These are phyloP conservation scores for Syngnathus acus DNA, from an alignment of 2,797 vertebrate genomes.

Conservation along the genomic window DNA sequence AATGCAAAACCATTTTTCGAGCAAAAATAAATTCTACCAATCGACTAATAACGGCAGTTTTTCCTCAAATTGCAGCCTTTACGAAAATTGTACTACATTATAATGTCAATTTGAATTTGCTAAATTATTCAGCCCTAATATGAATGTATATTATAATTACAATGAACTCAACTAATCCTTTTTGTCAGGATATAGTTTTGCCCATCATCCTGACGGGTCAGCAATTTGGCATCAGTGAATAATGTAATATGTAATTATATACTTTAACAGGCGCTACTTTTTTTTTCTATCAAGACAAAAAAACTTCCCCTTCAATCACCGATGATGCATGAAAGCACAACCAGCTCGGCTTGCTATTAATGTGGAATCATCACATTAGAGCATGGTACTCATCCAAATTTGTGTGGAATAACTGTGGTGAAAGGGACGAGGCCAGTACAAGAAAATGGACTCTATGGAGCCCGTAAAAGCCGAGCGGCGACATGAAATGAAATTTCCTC, in stretches of 20 bases:
- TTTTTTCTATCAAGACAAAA: neutral
- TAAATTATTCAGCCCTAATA: neutral
- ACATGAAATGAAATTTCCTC: slow-evolving; percentile 26
- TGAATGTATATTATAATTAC: slow-evolving; percentile 57
- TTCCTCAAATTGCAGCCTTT: too few species aligned
- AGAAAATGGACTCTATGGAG: slow-evolving; percentile 22
- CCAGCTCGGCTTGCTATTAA: neutral
- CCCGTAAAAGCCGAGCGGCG: slow-evolving; percentile 14
- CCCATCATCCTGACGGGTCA: slow-evolving; percentile 53
- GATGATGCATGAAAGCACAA: neutral
- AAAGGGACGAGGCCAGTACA: neutral
- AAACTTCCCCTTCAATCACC: neutral
- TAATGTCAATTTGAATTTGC: too few species aligned
- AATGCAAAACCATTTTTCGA: too few species aligned
- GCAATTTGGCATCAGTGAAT: slow-evolving; percentile 38
- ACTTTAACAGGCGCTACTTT: neutral
- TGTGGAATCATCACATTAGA: slow-evolving; percentile 1
- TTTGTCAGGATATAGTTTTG: slow-evolving; percentile 54
- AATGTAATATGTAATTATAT: neutral
- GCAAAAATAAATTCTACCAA: too few species aligned
- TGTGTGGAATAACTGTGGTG: neutral
- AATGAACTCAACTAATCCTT: slow-evolving; percentile 44
- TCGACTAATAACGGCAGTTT: too few species aligned
- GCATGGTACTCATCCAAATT: neutral
- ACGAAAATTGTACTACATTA: too few species aligned